Evolutionary conservation across 2,113 vertebrate genomes (phyloP), one percentile per base, ranked within the genome.

Genomic region (Polyodon spathula): DNA sequence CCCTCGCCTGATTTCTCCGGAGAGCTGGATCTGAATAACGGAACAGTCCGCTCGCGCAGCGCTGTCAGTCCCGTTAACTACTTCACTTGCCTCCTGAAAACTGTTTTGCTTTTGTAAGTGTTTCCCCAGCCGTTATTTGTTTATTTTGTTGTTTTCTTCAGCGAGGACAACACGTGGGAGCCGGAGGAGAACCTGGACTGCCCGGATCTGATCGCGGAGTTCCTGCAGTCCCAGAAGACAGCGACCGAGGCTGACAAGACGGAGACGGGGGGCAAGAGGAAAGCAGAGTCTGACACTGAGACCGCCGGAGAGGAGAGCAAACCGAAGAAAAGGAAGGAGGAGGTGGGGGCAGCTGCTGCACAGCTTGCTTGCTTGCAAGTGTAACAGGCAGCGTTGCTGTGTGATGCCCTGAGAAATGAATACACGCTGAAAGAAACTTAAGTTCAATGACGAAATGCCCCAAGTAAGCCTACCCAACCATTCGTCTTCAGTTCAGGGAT

Each of bases 161-260:
- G 96, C 51, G 94, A 96, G 37, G 95, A 98, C 59, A 98, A 98
- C 78, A 98, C 96, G 0, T 98, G 96, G 96, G 96, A 98, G 68
- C 96, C 96, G 0, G 95, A 97, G 56, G 95, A 98, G 73, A 98
- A 98, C 78, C 77, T 98, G 17, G 96, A 98, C 69, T 98, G 96
- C 73, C 96, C 96, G 0, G 96, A 98, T 68, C 81, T 98, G 67
- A 98, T 98, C 4, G 94, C 93, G 0, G 94, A 98, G 54, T 98
- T 93, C 68, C 87, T 98, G 8, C 93, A 97, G 62, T 93, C 92
- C 1, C 96, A 98, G 76, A 97, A 95, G 79, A 73, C 78, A 0
- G 94, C 93, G 0, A 89, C 92, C 0, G 95, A 97, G 71, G 79
- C 76, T 2, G 87, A 88, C 40, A 86, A 85, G 7, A 77, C 75